Evolutionary conservation across 1,140 invertebrate genomes (phyloP).

Genomic region (Anoplophora glabripennis): DNA sequence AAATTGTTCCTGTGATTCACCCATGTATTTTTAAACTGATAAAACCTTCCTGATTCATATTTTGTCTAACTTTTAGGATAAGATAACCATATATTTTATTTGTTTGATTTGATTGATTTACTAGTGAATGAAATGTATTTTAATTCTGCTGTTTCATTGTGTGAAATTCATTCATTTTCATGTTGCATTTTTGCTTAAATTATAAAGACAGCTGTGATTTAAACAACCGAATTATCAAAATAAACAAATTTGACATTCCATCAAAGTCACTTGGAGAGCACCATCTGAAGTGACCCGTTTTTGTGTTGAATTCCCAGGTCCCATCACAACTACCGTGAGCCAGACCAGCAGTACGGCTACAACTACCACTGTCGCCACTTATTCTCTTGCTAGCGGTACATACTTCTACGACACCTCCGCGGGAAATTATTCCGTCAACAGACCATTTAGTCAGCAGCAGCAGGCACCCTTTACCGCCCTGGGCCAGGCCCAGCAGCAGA

Average conservation of each 20-base stretch:
- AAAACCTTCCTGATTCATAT: constrained; percentile 8
- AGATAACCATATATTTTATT: constrained; percentile 4
- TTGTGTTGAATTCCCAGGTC: background rate
- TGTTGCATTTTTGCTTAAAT: too few relatives aligned
- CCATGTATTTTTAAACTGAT: background rate
- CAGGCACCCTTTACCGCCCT: constrained; percentile 34
- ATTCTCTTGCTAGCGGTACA: constrained; percentile 36
- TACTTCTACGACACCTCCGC: constrained; percentile 41
- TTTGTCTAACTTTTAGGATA: constrained; percentile 15
- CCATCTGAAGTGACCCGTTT: background rate
- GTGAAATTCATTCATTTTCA: too few relatives aligned
- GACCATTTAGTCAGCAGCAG: constrained; percentile 34
- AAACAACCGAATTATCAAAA: too few relatives aligned
- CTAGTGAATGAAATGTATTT: too few relatives aligned
- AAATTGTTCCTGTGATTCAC: too few relatives aligned
- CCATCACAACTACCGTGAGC: constrained; percentile 14
- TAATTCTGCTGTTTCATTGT: too few relatives aligned
- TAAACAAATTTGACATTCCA: background rate
- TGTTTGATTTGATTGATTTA: constrained; percentile 15
- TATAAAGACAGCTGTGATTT: too few relatives aligned
- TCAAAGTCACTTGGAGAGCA: background rate
- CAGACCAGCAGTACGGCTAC: constrained; percentile 27
- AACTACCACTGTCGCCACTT: constrained; percentile 34
- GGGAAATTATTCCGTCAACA: constrained; percentile 28
- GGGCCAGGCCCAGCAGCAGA: constrained; percentile 33